Percentiles rank a stretch among this genome's conserved stretches.
Evolutionary conservation across 2,888 invertebrate species (phyloP).

Genomic region (Dasysyrphus albostriatus): DNA sequence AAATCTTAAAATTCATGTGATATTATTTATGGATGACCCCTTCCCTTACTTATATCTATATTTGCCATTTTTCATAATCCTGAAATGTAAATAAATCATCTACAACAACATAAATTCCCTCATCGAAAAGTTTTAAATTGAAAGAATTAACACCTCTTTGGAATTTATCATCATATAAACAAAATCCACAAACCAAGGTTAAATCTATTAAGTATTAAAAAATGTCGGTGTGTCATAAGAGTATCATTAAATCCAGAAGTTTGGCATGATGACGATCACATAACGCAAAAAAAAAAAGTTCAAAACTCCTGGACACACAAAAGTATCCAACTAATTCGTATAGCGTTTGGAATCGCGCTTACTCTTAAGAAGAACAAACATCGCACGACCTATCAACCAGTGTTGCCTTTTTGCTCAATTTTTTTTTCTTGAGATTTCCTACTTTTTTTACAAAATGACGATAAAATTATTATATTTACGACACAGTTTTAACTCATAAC

Average conservation of each 20-base stretch:
- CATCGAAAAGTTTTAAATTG: conserved; percentile 60
- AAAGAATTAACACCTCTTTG: conserved; percentile 70
- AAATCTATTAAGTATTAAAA: conserved; percentile 69
- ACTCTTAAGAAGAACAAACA: background rate
- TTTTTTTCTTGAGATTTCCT: too few species aligned
- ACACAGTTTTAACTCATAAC: too few species aligned
- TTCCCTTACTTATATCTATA: too few species aligned
- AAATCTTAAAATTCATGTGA: too few species aligned
- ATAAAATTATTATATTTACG: too few species aligned
- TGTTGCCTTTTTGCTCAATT: too few species aligned
- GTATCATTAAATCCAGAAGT: conserved; percentile 67
- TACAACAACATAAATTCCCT: conserved; percentile 24
- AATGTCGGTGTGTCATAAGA: conserved; percentile 74
- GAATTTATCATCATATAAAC: conserved; percentile 54
- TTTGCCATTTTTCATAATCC: background rate
- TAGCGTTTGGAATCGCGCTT: conserved; percentile 40
- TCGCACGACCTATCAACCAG: background rate
- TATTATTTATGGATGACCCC: too few species aligned
- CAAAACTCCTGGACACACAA: conserved; percentile 33
- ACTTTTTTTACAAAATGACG: too few species aligned
- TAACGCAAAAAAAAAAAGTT: conserved; percentile 15
- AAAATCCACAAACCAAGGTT: conserved; percentile 67
- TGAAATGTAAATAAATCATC: conserved; percentile 11
- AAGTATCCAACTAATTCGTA: conserved; percentile 66
- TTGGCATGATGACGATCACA: conserved; percentile 18